A percentile compares a stretch with the other conserved stretches of the same genome.
phyloP scores from a whole-genome alignment of 2,888 invertebrate genomes.

The Pteria penguin region DNA sequence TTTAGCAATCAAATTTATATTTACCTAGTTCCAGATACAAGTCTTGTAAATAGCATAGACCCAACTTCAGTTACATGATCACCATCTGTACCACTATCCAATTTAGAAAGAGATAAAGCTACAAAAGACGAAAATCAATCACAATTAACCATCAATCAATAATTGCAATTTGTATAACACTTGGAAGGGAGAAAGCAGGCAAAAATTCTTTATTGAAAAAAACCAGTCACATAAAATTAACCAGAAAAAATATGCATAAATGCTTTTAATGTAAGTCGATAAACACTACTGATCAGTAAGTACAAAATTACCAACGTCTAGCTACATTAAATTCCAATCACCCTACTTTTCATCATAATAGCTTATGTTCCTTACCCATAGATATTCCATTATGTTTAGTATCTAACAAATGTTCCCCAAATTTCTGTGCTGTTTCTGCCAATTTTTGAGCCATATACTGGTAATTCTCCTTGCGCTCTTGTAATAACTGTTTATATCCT shows the following conservation, averaged over 20 bases:
- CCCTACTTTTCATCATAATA: no score
- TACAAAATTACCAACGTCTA: no score
- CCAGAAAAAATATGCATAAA: no score
- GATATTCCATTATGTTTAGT: slow-evolving; percentile 87
- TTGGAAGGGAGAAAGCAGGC: no score
- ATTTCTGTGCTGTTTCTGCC: slow-evolving; percentile 82
- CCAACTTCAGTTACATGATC: slow-evolving; percentile 83
- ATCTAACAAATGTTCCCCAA: slow-evolving; percentile 84
- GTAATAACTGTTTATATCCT: slow-evolving; percentile 84
- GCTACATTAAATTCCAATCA: no score
- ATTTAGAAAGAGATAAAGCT: background rate
- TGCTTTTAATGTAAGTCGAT: no score
- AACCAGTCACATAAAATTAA: no score
- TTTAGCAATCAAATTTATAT: background rate
- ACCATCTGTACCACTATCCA: background rate
- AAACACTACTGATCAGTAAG: no score
- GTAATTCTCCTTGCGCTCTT: slow-evolving; percentile 84
- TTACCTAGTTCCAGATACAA: slow-evolving; percentile 87
- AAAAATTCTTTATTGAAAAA: no score
- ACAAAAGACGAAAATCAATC: background rate
- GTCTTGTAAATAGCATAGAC: slow-evolving; percentile 87
- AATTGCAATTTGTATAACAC: no score
- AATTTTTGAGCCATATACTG: slow-evolving; percentile 84
- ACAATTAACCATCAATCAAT: no score
- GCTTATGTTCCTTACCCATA: slow-evolving; percentile 84